A percentile compares a stretch with the other conserved stretches of the same genome.
Conservation (phyloP, 1,140 invertebrate species). For the Drosophila yakuba region DNA sequence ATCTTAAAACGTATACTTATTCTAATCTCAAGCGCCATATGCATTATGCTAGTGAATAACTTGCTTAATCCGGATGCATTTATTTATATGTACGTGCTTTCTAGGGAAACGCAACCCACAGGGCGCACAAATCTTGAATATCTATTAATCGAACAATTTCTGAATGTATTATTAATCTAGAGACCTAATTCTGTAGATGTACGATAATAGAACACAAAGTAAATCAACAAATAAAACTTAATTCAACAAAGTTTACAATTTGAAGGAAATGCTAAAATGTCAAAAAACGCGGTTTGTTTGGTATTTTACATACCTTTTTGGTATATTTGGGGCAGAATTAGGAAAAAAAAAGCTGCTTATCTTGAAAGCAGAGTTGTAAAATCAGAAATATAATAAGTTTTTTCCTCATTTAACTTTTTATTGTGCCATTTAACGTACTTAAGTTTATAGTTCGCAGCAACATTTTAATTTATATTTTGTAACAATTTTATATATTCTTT, state of each 20-base stretch:
- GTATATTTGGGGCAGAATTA: too few species aligned
- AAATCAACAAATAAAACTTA: neutral
- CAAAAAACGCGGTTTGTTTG: too few species aligned
- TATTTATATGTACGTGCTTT: slow-evolving; percentile 16
- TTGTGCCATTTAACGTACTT: too few species aligned
- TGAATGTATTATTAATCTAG: slow-evolving; percentile 20
- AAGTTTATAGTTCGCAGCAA: too few species aligned
- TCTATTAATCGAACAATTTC: slow-evolving; percentile 7
- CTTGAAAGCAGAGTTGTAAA: too few species aligned
- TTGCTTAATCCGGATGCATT: slow-evolving; percentile 28
- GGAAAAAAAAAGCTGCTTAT: too few species aligned
- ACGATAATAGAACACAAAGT: slow-evolving; percentile 14
- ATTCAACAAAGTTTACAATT: too few species aligned
- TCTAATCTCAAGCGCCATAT: slow-evolving; percentile 21
- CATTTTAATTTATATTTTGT: too few species aligned
- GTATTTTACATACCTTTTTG: too few species aligned
- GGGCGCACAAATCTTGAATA: slow-evolving; percentile 16
- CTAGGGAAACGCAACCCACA: slow-evolving; percentile 11
- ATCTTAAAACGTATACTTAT: neutral
- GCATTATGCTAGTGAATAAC: slow-evolving; percentile 11
- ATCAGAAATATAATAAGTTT: too few species aligned
- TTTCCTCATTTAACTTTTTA: too few species aligned
- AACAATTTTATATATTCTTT: too few species aligned
- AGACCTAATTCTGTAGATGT: slow-evolving; percentile 16
- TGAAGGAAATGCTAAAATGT: neutral